phyloP scores from a whole-genome alignment of 2,888 invertebrate species.

The Eurois occulta region DNA sequence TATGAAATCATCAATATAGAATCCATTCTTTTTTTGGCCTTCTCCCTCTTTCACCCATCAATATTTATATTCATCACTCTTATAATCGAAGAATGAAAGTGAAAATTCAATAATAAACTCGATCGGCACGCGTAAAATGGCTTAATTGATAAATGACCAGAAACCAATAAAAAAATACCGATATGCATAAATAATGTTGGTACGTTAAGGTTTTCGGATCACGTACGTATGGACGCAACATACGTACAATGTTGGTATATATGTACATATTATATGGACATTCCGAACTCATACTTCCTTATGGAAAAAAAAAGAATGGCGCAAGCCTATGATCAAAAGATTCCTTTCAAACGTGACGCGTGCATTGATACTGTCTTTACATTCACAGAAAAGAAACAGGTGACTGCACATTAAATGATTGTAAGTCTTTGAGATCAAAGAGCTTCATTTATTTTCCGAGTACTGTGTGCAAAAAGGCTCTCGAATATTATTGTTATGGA shows the following conservation, averaged over 20 bases:
- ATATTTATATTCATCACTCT: background rate
- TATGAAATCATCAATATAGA: too few relatives aligned
- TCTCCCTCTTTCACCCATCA: too few relatives aligned
- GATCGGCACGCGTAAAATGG: background rate
- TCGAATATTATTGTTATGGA: background rate
- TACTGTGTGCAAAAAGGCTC: background rate
- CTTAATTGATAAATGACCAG: background rate
- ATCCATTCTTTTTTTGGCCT: too few relatives aligned
- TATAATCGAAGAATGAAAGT: background rate
- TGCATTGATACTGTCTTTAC: conserved; percentile 11
- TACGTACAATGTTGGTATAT: background rate
- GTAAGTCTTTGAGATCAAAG: conserved; percentile 40
- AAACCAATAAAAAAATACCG: background rate
- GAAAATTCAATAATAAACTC: background rate
- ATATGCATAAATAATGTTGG: background rate
- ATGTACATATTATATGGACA: conserved; percentile 7
- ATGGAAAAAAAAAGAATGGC: conserved; percentile 19
- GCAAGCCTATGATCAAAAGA: conserved; percentile 48
- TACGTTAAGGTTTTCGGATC: background rate
- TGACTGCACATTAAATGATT: conserved; percentile 45
- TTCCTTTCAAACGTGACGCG: conserved; percentile 14
- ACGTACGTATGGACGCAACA: too few relatives aligned
- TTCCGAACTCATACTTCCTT: conserved; percentile 5
- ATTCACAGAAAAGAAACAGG: conserved; percentile 29
- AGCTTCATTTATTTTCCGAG: conserved; percentile 17